Evolutionary conservation across 1,140 invertebrate species (phyloP), one percentile per base, ranked within the genome.

Genomic region (Drusus annulatus): DNA sequence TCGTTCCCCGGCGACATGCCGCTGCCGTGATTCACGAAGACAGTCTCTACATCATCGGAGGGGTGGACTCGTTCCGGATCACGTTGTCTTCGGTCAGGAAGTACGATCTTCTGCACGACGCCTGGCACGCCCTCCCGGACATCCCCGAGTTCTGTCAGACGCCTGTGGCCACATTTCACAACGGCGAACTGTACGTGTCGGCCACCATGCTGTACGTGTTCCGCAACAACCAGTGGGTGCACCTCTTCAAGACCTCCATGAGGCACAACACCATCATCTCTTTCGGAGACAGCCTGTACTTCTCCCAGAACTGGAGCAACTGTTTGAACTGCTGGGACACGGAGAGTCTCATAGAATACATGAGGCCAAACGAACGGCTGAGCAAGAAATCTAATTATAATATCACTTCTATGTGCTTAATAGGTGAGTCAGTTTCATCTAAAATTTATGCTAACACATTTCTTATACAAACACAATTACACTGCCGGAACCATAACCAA

Each of bases 161-260:
- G 3, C 54, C 77, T 1, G 77, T 81, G 13, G 82, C 80, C 17
- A 77, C 77, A 10, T 79, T 83, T 36, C 82, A 83, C 51, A 81
- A 83, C 13, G 74, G 68, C n/a, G 71, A 81, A 10, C 73, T 83
- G 15, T 83, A 78, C 23, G 80, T 83, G 19, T 75, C 78, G 0
- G 73, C 76, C 7, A 73, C 81, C 15, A 62, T 79, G 69, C 58
- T 83, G 51, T 83, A 83, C 45, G 80, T 83, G 13, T 81, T 71
- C 13, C 58, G 78, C n/a, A 65, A 80, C 15, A 63, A 81, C 63
- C n/a, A 19, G 13, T 83, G 82, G 82, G 50, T 76, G 10, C 25
- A 62, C n/a, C 62, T 83, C 8, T 75, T 56, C 16, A 36, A 76
- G 31, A 25, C 79, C 25, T 56, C 60, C 25, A 21, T 45, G n/a